A percentile compares a stretch with the other conserved stretches of the same genome.
Evolutionary conservation across 1,140 invertebrate species (phyloP).

Genomic region (Antheraea mylitta): DNA sequence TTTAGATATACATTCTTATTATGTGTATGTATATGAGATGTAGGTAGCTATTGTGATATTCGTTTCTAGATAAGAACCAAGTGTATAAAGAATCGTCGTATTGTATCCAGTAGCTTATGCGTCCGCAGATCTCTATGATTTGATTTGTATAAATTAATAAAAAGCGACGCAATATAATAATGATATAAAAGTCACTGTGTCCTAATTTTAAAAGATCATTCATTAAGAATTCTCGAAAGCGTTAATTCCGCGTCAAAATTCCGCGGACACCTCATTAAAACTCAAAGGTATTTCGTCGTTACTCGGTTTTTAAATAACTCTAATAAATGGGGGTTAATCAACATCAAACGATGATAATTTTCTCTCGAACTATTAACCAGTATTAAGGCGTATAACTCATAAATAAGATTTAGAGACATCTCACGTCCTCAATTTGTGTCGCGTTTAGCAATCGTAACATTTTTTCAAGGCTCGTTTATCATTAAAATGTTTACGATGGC

Average conservation of each 20-base stretch:
- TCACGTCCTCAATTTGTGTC: slow-evolving; percentile 66
- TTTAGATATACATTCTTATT: too few species aligned
- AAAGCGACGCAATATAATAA: not conserved
- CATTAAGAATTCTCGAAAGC: not conserved
- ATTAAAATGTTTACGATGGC: slow-evolving; percentile 58
- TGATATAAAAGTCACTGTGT: not conserved
- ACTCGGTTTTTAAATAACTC: slow-evolving; percentile 9
- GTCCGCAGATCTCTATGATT: too few species aligned
- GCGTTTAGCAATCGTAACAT: slow-evolving; percentile 63
- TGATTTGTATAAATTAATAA: not conserved
- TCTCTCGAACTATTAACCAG: slow-evolving; percentile 58
- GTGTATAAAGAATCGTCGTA: too few species aligned
- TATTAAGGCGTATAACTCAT: slow-evolving; percentile 63
- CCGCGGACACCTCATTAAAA: slow-evolving; percentile 46
- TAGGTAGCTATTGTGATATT: too few species aligned
- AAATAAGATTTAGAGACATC: slow-evolving; percentile 61
- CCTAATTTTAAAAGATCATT: not conserved
- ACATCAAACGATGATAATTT: slow-evolving; percentile 59
- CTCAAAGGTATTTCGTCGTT: slow-evolving; percentile 37
- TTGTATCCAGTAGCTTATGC: too few species aligned
- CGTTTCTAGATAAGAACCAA: too few species aligned
- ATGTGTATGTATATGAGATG: too few species aligned
- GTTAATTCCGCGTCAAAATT: slow-evolving; percentile 31
- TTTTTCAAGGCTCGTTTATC: slow-evolving; percentile 68
- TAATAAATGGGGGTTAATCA: slow-evolving; percentile 56